Base-by-base conservation (phyloP, 2,888 invertebrate genomes). In the Nemoura dubitans region DNA sequence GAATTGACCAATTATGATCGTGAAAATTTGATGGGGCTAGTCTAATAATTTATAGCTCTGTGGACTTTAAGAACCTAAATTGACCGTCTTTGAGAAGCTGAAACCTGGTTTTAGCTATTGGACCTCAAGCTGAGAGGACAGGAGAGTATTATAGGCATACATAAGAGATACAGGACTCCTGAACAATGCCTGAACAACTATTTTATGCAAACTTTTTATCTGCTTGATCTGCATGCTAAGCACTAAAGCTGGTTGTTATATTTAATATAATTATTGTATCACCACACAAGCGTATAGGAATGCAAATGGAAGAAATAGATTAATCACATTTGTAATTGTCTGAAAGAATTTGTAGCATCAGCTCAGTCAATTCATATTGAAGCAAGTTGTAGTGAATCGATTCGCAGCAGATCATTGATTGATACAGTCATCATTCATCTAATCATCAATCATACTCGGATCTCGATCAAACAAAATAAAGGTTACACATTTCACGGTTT, bases 351-450 rank as follows among this genome's bases (percentile, higher is more conserved):
- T 59, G 21, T 21, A 59, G 59, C 59, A 59, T 59, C 59, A 14
- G 14, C 59, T 10, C 21, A 10, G 59, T 59, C 59, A 59, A n/a
- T 59, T 59, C 59, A 59, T 59, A 21, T 59, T 59, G 16, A 21
- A 21, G 59, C 59, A 10, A 59, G 14, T 7, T 59, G 21, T 59
- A 59, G 59, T 59, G 59, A 59, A 59, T 59, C 59, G 59, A 59
- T 59, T 59, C 2, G 59, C 3, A 59, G 59, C 59, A 59, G 59
- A 59, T 59, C 59, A 59, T 59, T 59, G 59, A 59, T 59, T 59
- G 59, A 59, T 59, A 59, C 59, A 59, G 59, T 59, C 59, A 59
- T 59, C 59, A 59, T 59, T 59, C 59, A 59, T 59, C 59, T 59
- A 7, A 59, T 21, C 59, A 59, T 59, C 59, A 59, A 59, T 59